Percentiles rank a stretch among this genome's conserved stretches.
phyloP scores from a whole-genome alignment of 2,888 invertebrate species.

The Microplitis manilae region DNA sequence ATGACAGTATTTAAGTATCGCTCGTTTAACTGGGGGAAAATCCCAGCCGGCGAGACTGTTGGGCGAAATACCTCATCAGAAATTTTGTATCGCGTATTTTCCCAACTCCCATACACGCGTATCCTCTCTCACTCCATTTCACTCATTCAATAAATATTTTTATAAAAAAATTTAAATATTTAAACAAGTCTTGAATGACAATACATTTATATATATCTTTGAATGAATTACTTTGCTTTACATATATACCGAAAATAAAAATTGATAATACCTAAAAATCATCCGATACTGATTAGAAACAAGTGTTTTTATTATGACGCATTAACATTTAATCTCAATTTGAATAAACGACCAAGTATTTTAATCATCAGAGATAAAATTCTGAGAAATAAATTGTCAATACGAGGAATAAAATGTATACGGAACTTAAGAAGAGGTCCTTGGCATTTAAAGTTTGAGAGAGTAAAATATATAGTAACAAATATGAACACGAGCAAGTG shows the following conservation, averaged over 20 bases:
- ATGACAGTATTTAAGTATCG: background rate
- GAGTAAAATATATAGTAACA: background rate
- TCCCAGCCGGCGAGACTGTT: background rate
- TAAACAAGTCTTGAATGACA: background rate
- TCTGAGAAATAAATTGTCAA: background rate
- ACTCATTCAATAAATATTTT: conserved; percentile 3
- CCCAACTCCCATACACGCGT: conserved; percentile 6
- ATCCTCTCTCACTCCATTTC: background rate
- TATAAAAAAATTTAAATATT: background rate
- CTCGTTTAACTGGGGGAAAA: conserved; percentile 23
- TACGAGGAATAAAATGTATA: conserved; percentile 4
- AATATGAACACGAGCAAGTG: conserved; percentile 18
- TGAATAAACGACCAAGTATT: background rate
- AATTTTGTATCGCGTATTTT: conserved; percentile 23
- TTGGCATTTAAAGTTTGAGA: conserved; percentile 13
- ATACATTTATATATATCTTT: too few species aligned
- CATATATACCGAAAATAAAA: background rate
- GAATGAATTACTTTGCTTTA: too few species aligned
- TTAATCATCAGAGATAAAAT: background rate
- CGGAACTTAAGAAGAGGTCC: background rate
- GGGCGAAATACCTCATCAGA: conserved; percentile 22
- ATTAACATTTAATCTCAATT: background rate
- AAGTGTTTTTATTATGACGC: background rate
- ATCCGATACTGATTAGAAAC: background rate
- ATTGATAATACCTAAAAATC: background rate